A percentile compares a stretch with the other conserved stretches of the same genome.
Conservation (phyloP, 2,113 vertebrate species). For the Megaleporinus macrocephalus region DNA sequence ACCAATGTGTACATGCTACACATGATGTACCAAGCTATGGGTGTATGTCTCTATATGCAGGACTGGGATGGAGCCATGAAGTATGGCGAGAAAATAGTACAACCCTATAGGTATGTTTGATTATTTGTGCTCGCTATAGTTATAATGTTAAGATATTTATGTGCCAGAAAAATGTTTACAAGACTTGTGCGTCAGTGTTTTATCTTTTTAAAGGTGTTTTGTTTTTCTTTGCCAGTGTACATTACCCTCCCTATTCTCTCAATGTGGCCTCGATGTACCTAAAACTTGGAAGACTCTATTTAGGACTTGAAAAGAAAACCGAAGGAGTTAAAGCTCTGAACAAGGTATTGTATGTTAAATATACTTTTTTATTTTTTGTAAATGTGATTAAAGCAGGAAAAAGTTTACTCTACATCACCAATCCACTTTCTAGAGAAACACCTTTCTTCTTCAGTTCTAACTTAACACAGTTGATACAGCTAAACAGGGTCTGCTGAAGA, state of each 20-base stretch:
- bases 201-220: neutral
- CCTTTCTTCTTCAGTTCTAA: neutral
- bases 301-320: conserved; percentile 85
- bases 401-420: neutral
- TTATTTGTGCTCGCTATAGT: neutral
- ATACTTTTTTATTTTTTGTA: neutral
- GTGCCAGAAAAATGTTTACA: no score
- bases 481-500: neutral
- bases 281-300: conserved; percentile 91
- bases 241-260: conserved; percentile 93
- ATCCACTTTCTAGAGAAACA: neutral
- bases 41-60: conserved; percentile 95
- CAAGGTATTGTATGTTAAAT: conserved; percentile 78
- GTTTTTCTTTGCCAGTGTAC: conserved; percentile 80
- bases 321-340: conserved; percentile 88
- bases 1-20: conserved; percentile 97
- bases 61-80: conserved; percentile 95
- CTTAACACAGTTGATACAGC: neutral
- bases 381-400: neutral
- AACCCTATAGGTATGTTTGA: conserved; percentile 73
- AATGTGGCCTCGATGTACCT: conserved; percentile 99
- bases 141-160: neutral
- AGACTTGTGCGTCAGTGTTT: neutral
- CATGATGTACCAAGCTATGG: conserved; percentile 99
- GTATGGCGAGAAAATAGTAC: conserved; percentile 90